Evolutionary conservation across 2,797 vertebrate genomes (phyloP), one percentile per base, ranked within the genome.

Genomic region (Rhadinocentrus ornatus): DNA sequence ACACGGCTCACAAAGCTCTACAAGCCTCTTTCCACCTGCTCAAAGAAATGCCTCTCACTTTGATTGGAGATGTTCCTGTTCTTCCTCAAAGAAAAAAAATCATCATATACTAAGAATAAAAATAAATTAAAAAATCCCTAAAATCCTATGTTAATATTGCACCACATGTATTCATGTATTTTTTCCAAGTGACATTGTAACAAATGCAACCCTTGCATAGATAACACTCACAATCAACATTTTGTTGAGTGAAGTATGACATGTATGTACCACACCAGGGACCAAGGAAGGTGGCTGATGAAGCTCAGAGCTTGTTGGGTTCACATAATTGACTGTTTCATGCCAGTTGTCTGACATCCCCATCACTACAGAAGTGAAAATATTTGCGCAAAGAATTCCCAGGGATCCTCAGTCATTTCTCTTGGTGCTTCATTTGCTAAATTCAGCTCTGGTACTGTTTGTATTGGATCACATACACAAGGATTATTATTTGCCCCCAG

Each of bases 341-440:
- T 84, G 71, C 80, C 79, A 75, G 71, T 77, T 85, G 73, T 85
- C 83, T 84, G 82, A 87, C 78, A 80, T 80, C 67, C 66, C 66
- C 66, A 83, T 83, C 76, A 62, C 67, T 69, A 62, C 76, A 78
- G 63, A 84, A 77, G 69, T 75, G 66, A 80, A 83, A 89, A 90
- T 90, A 89, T 90, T 89, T 84, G 72, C 77, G 62, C 69, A 83
- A 22, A 77, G 70, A 89, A 89, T 85, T 86, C 86, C 88, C 83
- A 75, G 50, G 80, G 80, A 87, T 89, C 77, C 75, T 41, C 66
- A 67, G 79, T 66, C 74, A 26, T 85, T 73, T 83, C 83, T 89
- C 85, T 62, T 66, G 83, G 77, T 82, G 82, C 78, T 81, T 89
- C 71, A 90, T 88, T 87, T 86, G 74, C 79, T 69, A 85, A 82